A percentile compares a stretch with the other conserved stretches of the same genome.
Evolutionary conservation across 2,797 vertebrate species (phyloP).

Genomic region (Podarcis lilfordi): DNA sequence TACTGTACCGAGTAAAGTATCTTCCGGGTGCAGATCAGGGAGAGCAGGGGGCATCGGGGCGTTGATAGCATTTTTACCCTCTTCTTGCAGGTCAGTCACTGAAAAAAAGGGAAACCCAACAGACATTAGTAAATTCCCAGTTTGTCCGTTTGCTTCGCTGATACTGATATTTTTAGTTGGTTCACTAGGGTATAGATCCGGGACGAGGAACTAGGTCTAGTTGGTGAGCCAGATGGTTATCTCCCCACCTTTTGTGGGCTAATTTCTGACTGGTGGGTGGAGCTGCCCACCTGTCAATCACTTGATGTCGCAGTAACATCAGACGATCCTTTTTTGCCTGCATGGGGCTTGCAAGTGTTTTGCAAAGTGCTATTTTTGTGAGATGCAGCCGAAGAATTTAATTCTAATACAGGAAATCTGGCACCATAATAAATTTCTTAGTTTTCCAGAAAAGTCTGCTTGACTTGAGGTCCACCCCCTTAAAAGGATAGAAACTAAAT

Average conservation of each 20-base stretch:
- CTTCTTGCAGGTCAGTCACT: conserved; percentile 96
- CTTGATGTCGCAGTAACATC: too few species aligned
- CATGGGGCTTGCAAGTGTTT: too few species aligned
- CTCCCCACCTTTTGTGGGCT: too few species aligned
- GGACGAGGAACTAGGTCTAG: too few species aligned
- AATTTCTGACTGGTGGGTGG: too few species aligned
- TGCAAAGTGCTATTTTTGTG: too few species aligned
- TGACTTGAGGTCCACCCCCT: too few species aligned
- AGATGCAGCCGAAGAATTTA: background rate
- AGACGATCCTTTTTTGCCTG: too few species aligned
- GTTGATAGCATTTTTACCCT: conserved; percentile 95
- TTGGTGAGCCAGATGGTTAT: too few species aligned
- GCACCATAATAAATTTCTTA: background rate
- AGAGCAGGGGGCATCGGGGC: conserved; percentile 85
- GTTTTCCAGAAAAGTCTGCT: background rate
- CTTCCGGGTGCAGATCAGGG: conserved; percentile 88
- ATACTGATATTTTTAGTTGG: too few species aligned
- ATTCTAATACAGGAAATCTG: background rate
- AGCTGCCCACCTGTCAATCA: too few species aligned
- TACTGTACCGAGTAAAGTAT: conserved; percentile 87
- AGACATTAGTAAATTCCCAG: conserved; percentile 8
- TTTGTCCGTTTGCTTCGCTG: background rate
- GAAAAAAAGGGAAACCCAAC: background rate
- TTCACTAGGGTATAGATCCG: too few species aligned
- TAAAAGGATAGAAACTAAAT: background rate